Evolutionary conservation across 1,140 invertebrate species (phyloP), one percentile per base, ranked within the genome.

Genomic region (Megathymus violae): DNA sequence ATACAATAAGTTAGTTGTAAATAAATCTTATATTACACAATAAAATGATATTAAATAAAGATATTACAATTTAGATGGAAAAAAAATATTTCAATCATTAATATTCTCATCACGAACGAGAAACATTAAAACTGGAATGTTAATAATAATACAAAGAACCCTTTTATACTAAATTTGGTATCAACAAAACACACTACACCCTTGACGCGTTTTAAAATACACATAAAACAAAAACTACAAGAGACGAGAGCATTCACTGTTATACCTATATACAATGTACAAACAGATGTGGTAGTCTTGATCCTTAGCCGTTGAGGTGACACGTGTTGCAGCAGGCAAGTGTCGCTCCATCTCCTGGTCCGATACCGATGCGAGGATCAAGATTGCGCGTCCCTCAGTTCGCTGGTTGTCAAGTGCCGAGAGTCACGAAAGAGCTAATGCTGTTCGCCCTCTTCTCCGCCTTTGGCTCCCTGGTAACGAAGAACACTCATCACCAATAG

Each of bases 401-500:
- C 69, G 88, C 84, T 82, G 90, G 85, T 91, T 92, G 91, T 92
- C 91, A 92, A 89, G 91, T 91, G 85, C 90, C 89, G 80, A 92
- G 91, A 83, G 89, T 84, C 79, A 91, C 86, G 83, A 89, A 92
- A 72, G 91, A 91, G 74, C 76, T 92, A 92, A 91, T 91, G 90
- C 78, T 92, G 91, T 89, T 92, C 90, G 88, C 78, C 76, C 91
- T 91, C 91, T 92, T 92, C 90, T 92, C 91, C 91, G 88, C 85
- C 82, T 92, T 92, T 91, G 90, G 88, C 87, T 92, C 91, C 91
- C 91, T 92, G 86, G 22, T 47, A 62, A 76, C 25, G 68, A 58
- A 62, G 54, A 6, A 40, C 5, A 62, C n/a, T 17, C 25, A 41
- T 77, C 70, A 79, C 13, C 43, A 50, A 46, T 3, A 27, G 22